Percentiles rank a stretch among this genome's conserved stretches.
These are phyloP conservation scores for Drosophila atroscutellata DNA, from an alignment of 2,888 invertebrate species.

Conservation along the genomic window DNA sequence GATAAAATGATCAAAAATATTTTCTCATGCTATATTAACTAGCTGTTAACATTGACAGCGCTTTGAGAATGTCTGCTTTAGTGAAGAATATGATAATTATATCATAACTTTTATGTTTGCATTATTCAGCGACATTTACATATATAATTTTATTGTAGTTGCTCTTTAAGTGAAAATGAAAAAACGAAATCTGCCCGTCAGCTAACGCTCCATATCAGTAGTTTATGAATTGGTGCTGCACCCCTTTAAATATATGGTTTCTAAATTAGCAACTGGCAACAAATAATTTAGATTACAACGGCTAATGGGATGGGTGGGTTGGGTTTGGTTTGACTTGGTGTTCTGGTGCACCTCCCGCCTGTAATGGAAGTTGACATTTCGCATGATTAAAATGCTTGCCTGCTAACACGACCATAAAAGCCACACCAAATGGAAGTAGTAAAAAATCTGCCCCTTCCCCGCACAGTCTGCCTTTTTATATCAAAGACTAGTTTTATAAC, in stretches of 20 bases:
- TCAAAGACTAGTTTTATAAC: slow-evolving; percentile 72
- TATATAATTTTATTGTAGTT: neutral
- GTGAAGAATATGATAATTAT: neutral
- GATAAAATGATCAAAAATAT: too few relatives aligned
- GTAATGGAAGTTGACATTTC: slow-evolving; percentile 62
- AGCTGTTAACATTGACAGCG: neutral
- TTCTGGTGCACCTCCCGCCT: slow-evolving; percentile 13
- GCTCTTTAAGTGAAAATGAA: neutral
- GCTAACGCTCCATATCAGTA: slow-evolving; percentile 15
- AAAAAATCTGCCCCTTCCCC: slow-evolving; percentile 11
- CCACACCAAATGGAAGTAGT: slow-evolving; percentile 56
- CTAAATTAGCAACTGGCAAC: slow-evolving; percentile 45
- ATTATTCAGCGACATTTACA: neutral
- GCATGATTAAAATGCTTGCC: slow-evolving; percentile 49
- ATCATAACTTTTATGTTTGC: neutral
- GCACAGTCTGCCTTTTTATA: slow-evolving; percentile 7
- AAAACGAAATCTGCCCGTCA: slow-evolving; percentile 5
- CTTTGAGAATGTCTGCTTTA: too few relatives aligned
- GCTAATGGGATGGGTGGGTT: neutral
- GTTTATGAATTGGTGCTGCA: slow-evolving; percentile 45
- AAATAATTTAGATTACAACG: slow-evolving; percentile 47
- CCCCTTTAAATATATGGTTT: slow-evolving; percentile 53
- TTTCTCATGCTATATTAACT: too few relatives aligned
- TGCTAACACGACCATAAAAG: slow-evolving; percentile 71
- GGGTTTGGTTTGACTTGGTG: neutral